These are phyloP conservation scores for Lochmaea capreae DNA, from an alignment of 2,888 invertebrate genomes.

Conservation along the genomic window DNA sequence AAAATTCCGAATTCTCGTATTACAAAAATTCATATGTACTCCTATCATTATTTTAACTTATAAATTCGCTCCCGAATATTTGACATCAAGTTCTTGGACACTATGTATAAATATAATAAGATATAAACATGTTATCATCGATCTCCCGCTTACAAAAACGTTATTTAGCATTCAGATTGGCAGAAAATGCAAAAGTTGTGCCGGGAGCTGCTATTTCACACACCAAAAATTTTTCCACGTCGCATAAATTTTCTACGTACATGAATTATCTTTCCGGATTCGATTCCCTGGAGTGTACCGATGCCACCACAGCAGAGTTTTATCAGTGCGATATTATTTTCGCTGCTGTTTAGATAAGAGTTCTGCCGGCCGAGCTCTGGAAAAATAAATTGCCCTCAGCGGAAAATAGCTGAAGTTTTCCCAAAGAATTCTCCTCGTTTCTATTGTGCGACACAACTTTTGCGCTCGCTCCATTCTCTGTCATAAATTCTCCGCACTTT, in stretches of 20 bases:
- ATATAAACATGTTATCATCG: not conserved
- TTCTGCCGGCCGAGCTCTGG: slow-evolving; percentile 61
- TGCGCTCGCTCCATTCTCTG: slow-evolving; percentile 33
- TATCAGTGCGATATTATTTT: slow-evolving; percentile 67
- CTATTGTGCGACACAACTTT: slow-evolving; percentile 57
- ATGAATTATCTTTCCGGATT: slow-evolving; percentile 39
- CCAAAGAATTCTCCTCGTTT: slow-evolving; percentile 62
- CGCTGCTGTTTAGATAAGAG: slow-evolving; percentile 68
- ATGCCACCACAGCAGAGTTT: slow-evolving; percentile 61
- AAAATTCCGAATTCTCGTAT: too few relatives aligned
- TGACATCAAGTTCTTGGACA: too few relatives aligned
- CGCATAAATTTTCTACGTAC: slow-evolving; percentile 39
- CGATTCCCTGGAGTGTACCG: slow-evolving; percentile 59
- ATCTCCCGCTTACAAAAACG: slow-evolving; percentile 6
- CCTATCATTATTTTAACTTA: too few relatives aligned
- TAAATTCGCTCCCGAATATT: too few relatives aligned
- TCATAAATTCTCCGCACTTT: slow-evolving; percentile 39
- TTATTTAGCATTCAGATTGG: slow-evolving; percentile 26
- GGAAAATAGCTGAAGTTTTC: slow-evolving; percentile 67
- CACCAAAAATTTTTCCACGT: slow-evolving; percentile 18
- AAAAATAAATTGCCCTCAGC: slow-evolving; percentile 68
- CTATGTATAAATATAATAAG: too few relatives aligned
- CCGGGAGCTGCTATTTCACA: slow-evolving; percentile 29
- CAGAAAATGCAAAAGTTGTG: slow-evolving; percentile 26
- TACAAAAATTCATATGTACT: too few relatives aligned